These are phyloP conservation scores for Samia ricini DNA, from an alignment of 1,140 invertebrate species.

Conservation along the genomic window DNA sequence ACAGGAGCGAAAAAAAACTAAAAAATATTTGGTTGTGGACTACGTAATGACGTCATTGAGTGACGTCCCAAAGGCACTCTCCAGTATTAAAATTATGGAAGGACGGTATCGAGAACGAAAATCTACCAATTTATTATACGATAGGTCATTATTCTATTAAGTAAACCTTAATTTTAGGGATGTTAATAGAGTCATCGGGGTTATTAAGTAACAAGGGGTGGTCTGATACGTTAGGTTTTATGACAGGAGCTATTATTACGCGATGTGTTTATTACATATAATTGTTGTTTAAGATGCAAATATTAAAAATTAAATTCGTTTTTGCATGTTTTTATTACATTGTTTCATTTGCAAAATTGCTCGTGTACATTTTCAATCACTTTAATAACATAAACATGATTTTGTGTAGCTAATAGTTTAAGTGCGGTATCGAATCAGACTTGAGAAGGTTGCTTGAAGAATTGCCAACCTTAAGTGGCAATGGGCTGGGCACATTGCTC, in stretches of 20 bases:
- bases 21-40: neutral
- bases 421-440: no score
- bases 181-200: slow-evolving; percentile 69
- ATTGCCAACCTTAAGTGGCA: no score
- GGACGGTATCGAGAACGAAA: slow-evolving; percentile 66
- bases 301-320: neutral
- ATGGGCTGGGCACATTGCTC: no score
- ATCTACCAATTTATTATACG: slow-evolving; percentile 74
- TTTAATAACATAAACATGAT: no score
- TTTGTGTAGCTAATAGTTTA: no score
- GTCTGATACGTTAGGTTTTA: slow-evolving; percentile 14
- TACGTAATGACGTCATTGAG: slow-evolving; percentile 57
- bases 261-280: slow-evolving; percentile 14
- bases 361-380: no score
- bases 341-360: neutral
- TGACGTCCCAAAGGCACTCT: slow-evolving; percentile 51
- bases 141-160: slow-evolving; percentile 73
- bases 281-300: neutral
- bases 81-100: slow-evolving; percentile 69
- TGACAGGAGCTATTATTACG: slow-evolving; percentile 21
- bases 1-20: neutral
- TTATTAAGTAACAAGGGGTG: slow-evolving; percentile 44
- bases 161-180: slow-evolving; percentile 66
- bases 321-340: neutral
- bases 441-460: no score